Base-by-base conservation (phyloP, 1,140 invertebrate species). In the Eulimnadia texana region DNA sequence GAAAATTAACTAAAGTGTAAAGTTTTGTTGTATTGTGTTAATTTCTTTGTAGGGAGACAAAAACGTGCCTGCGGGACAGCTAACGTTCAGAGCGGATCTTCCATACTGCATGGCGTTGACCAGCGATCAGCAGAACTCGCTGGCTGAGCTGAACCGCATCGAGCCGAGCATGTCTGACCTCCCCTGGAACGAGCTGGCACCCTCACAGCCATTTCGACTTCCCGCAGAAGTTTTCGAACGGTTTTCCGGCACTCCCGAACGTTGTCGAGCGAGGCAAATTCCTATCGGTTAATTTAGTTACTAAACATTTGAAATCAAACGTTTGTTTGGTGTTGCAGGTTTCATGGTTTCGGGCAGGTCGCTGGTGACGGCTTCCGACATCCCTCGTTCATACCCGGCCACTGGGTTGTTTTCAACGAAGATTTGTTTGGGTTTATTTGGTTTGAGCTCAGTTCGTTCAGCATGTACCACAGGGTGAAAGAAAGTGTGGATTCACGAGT, bases 341-440 rank as follows among this genome's bases (percentile, higher is more conserved):
- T 66, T 62, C 64, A 66, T 57, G 67, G 63, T 1, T 52, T 58
- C 24, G 71, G 70, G 16, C 69, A 69, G 42, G 66, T 71, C 50
- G 69, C 70, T 20, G 66, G 60, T 0, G 62, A 68, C 33, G 67
- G 67, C 20, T 72, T 67, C 57, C 65, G 50, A 1, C 66, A 68
- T 33, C 67, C 69, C 16, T 63, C 64, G 2, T 66, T 66, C 33
- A 67, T 60, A 16, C 51, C 29, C 13, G 67, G 64, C 3, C 69
- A 72, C 24, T 71, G 66, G 61, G 64, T 72, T 16, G 63, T 72
- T 13, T 72, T 71, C 61, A 61, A 66, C 57, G 68, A 70, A 57
- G 63, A 71, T 64, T 61, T 61, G 3, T 71, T 72, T 60, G 71
- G 69, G 19, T 69, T 71, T 59, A 42, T 72, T 0, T 72, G 70